phyloP scores from a whole-genome alignment of 1,140 invertebrate species.

The Dendrolimus punctatus region DNA sequence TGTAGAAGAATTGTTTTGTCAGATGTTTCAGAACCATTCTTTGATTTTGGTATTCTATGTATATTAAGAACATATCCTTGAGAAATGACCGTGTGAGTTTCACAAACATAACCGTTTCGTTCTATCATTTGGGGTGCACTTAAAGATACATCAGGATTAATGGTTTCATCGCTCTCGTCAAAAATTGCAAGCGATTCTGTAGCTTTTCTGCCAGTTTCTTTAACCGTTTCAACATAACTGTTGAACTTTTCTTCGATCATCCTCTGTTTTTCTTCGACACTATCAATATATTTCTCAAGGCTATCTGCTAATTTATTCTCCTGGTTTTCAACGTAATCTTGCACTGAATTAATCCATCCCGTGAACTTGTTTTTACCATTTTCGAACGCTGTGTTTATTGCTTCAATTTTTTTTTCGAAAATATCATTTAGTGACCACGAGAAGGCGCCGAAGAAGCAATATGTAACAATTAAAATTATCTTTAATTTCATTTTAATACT shows the following conservation, averaged over 20 bases:
- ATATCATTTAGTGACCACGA: no score
- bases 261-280: slow-evolving; percentile 9
- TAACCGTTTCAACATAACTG: slow-evolving; percentile 39
- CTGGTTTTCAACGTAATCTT: slow-evolving; percentile 38
- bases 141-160: slow-evolving; percentile 49
- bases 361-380: no score
- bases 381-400: no score
- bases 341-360: no score
- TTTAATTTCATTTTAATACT: no score
- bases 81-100: slow-evolving; percentile 77
- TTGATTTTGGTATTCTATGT: slow-evolving; percentile 77
- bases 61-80: slow-evolving; percentile 82
- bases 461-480: no score
- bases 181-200: slow-evolving; percentile 32
- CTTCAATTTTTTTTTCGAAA: no score
- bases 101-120: slow-evolving; percentile 77
- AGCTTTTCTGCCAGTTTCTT: slow-evolving; percentile 32
- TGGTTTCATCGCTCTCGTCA: slow-evolving; percentile 23
- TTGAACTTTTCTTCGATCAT: slow-evolving; percentile 4
- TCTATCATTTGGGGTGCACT: slow-evolving; percentile 73
- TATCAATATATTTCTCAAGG: slow-evolving; percentile 22
- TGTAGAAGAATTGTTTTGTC: slow-evolving; percentile 76
- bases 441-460: no score
- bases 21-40: slow-evolving; percentile 17
- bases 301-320: slow-evolving; percentile 30